Conservation (phyloP, 2,888 invertebrate genomes). For the Ditula angustiorana region DNA sequence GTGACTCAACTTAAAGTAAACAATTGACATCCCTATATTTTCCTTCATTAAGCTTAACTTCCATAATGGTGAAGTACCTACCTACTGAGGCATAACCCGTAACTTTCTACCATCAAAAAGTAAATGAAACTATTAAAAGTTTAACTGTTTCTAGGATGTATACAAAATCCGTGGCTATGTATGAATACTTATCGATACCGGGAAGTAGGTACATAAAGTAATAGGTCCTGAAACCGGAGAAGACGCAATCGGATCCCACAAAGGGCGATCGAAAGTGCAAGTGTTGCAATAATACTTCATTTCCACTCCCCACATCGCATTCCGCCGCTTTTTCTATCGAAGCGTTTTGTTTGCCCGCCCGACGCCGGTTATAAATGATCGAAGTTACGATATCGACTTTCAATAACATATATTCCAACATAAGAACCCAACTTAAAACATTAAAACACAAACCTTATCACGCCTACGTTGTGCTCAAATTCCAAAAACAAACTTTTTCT, state of each 20-base stretch:
- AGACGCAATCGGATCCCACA: slow-evolving; percentile 60
- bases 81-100: too few relatives aligned
- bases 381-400: slow-evolving; percentile 79
- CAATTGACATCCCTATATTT: too few relatives aligned
- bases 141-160: background rate
- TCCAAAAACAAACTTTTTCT: background rate
- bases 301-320: slow-evolving; percentile 73
- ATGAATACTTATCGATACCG: slow-evolving; percentile 17
- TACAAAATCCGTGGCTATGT: background rate
- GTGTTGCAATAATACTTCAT: slow-evolving; percentile 83
- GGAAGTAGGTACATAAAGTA: slow-evolving; percentile 22
- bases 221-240: slow-evolving; percentile 31
- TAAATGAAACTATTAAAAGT: background rate
- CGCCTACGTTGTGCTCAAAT: slow-evolving; percentile 10
- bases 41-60: too few relatives aligned
- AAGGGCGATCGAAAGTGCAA: slow-evolving; percentile 81
- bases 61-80: too few relatives aligned
- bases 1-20: too few relatives aligned
- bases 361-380: slow-evolving; percentile 83
- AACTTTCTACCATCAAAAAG: too few relatives aligned
- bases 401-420: slow-evolving; percentile 50
- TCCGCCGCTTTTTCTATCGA: slow-evolving; percentile 71
- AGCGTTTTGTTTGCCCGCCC: slow-evolving; percentile 78
- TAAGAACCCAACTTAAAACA: slow-evolving; percentile 41
- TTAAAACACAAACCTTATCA: slow-evolving; percentile 47